Evolutionary conservation across 2,797 vertebrate species (phyloP), one percentile per base, ranked within the genome.

Genomic region (Nannoperca obscura): DNA sequence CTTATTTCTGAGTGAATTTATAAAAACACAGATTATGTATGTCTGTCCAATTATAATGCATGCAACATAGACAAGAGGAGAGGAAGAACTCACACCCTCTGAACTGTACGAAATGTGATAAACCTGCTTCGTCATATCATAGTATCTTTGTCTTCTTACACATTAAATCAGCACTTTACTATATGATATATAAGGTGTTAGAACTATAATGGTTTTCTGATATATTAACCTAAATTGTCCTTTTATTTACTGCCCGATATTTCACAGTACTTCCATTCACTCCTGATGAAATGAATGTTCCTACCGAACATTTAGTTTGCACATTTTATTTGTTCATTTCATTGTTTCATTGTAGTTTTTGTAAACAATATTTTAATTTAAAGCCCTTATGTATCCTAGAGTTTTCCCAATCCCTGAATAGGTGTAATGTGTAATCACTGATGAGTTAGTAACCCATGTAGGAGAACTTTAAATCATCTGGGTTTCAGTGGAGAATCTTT

Each of bases 1-100:
- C 32, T 70, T 44, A 64, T 79, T 74, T 77, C 20, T 52, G 20
- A 80, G 42, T 72, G 40, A 82, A 79, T 74, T 22, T 71, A 80
- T 22, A 70, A 74, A 71, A 74, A 71, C 24, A 64, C 14, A 49
- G 17, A 36, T 58, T 40, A 60, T 52, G 54, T 50, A 9, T 19
- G 20, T 36, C 17, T 74, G 38, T 61, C 7, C 22, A 34, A 65
- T 73, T 67, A 71, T 44, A 58, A 69, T 58, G 38, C 32, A 69
- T 7, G 17, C 54, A 42, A 70, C 52, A 68, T 2, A n/a, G n/a
- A 65, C 11, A 68, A 24, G 17, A 79, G 22, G 14, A 79, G 22
- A 36, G 20, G 55, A 71, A 24, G 14, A 81, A 32, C 58, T 68
- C 53, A 62, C 9, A 12, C 4, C 61, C 40, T 69, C 46, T 58